Evolutionary conservation across 2,113 vertebrate species (phyloP), one percentile per base, ranked within the genome.

Genomic region (Machaerirhynchus nigripectus): DNA sequence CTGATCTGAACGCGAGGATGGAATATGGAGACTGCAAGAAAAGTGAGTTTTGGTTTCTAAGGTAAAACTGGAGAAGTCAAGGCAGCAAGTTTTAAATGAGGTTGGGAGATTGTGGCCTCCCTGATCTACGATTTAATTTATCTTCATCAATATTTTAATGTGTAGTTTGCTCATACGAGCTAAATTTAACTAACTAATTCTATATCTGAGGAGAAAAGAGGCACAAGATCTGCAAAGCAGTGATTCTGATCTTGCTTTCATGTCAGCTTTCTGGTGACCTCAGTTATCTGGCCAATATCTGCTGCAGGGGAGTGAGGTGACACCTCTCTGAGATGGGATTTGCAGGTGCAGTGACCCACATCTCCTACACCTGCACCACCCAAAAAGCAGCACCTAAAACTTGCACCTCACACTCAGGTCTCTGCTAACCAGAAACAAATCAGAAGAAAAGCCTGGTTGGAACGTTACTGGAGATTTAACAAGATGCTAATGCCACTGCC

Each of bases 401-500:
- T 44, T n/a, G 30, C 57, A 23, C 65, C 49, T 52, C 16, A 0
- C 4, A 1, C 44, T 37, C 57, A 11, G 22, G 47, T 39, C 47
- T 77, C 81, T 75, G 49, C 53, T 69, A 85, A 40, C 70, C 84
- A 59, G 64, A 67, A 74, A 53, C 10, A 69, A 50, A 76, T 13
- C 42, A 47, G 44, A 80, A 65, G 42, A 52, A 61, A 30, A 87
- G 33, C 47, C 84, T 46, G 64, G 9, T 1, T 79, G 65, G 61
- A 82, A 61, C 0, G 7, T 31, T 47, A 55, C 7, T 22, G 81
- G 40, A 61, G 69, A 69, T 74, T 92, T 92, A 83, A 84, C 71
- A 52, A 85, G 65, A 89, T 77, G 94, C 70, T 83, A 82, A 89
- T 55, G 70, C 57, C 46, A 26, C 61, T 50, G 61, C 65, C 84